Base-by-base conservation (phyloP, 2,888 invertebrate genomes). In the Alloplasta piceator region DNA sequence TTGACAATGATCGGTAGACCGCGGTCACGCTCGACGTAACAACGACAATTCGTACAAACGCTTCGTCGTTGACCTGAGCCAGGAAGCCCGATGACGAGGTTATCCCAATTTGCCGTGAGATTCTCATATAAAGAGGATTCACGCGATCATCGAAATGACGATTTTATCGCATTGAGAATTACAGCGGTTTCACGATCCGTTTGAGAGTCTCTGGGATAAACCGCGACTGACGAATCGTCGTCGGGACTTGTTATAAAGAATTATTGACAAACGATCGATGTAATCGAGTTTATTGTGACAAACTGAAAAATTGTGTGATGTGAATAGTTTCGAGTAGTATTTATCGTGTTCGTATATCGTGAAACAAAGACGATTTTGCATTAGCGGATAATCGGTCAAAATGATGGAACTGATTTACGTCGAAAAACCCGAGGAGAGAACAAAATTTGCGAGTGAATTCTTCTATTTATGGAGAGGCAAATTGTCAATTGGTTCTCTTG, bases 1-100 rank as follows among this genome's bases (percentile, higher is more conserved):
- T 90, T 58, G 91, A 90, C 70, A 90, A 91, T 60, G 90, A 90
- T 85, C 91, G 92, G 91, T 92, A 92, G 89, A 90, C 87, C 85
- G 85, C 86, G 82, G 78, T 87, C 41, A 85, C 86, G 89, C 90
- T 91, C 89, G 86, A 89, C 89, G 89, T 91, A 48, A 87, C 90
- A 41, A 88, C 85, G 77, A 88, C 83, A 78, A 12, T 36, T 6
- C 84, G 88, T 80, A 86, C 87, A 67, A 88, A 87, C 50, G 78
- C 89, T 66, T 84, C 89, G 64, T 87, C 88, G 83, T 78, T 90
- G 63, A 88, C 91, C 87, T 91, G 90, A 90, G 89, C 88, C 85
- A 75, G 80, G 60, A 66, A 68, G 56, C 80, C 83, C 76, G 82
- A 80, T 52, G 73, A 81, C 79, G 78, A 78, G 78, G 64, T 38